phyloP scores from a whole-genome alignment of 2,888 invertebrate species.

The Octodonta nipae region DNA sequence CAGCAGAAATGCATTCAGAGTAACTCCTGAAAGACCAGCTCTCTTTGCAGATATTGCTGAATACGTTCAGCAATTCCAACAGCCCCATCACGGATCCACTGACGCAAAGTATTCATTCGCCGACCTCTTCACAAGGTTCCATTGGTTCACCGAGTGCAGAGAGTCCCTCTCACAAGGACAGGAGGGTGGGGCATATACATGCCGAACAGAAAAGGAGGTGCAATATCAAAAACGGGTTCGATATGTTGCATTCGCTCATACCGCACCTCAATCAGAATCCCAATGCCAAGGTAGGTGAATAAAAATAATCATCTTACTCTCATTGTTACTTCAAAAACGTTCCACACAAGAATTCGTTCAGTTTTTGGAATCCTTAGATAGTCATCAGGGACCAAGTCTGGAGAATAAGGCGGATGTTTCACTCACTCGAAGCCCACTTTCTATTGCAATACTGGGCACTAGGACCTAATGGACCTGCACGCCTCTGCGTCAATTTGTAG shows the following conservation, averaged over 20 bases:
- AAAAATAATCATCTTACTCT: too few species aligned
- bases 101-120: conserved; percentile 40
- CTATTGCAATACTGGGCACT: too few species aligned
- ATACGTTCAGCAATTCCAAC: conserved; percentile 29
- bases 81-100: conserved; percentile 34
- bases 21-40: not conserved
- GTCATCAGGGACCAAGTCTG: too few species aligned
- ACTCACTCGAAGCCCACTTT: too few species aligned
- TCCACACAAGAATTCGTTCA: too few species aligned
- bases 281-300: conserved; percentile 62
- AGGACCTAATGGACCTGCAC: too few species aligned
- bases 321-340: too few species aligned
- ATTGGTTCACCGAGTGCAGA: conserved; percentile 36
- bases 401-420: too few species aligned
- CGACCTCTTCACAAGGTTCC: conserved; percentile 47
- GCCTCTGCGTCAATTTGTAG: too few species aligned
- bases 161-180: conserved; percentile 38
- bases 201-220: conserved; percentile 92
- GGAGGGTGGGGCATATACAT: conserved; percentile 80
- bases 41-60: conserved; percentile 24
- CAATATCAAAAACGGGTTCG: conserved; percentile 93
- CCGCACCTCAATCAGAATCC: conserved; percentile 84
- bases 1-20: not conserved
- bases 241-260: conserved; percentile 81
- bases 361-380: too few species aligned